A percentile compares a stretch with the other conserved stretches of the same genome.
phyloP scores from a whole-genome alignment of 2,888 invertebrate species.

The Drosophila siamana region DNA sequence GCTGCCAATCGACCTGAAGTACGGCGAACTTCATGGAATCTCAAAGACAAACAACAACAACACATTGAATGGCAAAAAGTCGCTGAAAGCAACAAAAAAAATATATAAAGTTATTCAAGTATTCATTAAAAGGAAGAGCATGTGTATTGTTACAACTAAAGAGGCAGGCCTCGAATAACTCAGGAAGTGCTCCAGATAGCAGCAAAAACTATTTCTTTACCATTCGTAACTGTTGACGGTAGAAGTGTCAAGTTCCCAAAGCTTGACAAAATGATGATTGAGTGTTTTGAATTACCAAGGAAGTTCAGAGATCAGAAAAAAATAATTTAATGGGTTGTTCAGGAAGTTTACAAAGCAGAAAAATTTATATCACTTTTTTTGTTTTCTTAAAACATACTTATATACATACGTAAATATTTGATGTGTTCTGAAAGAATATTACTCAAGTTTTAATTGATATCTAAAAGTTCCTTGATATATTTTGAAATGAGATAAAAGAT shows the following conservation, averaged over 20 bases:
- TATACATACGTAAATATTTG: too few species aligned
- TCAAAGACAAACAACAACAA: not conserved
- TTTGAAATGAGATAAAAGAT: too few species aligned
- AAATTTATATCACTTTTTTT: too few species aligned
- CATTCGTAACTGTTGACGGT: not conserved
- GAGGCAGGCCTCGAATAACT: conserved; percentile 9
- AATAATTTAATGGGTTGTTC: not conserved
- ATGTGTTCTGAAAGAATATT: too few species aligned
- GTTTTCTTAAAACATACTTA: too few species aligned
- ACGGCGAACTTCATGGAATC: conserved; percentile 30
- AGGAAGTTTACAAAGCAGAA: not conserved
- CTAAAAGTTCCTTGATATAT: too few species aligned
- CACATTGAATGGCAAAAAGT: conserved; percentile 16
- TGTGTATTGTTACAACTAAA: conserved; percentile 23
- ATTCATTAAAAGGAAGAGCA: conserved; percentile 10
- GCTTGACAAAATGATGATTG: conserved; percentile 10
- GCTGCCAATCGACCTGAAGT: not conserved
- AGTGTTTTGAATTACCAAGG: not conserved
- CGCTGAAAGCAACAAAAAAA: conserved; percentile 3
- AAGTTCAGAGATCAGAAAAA: not conserved
- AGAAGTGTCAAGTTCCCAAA: conserved; percentile 1
- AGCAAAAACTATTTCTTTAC: conserved; percentile 12
- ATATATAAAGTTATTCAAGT: conserved; percentile 10
- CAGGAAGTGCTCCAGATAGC: conserved; percentile 20
- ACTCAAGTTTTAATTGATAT: too few species aligned